Evolutionary conservation across 2,797 vertebrate species (phyloP).

Genomic region (Helostoma temminkii): DNA sequence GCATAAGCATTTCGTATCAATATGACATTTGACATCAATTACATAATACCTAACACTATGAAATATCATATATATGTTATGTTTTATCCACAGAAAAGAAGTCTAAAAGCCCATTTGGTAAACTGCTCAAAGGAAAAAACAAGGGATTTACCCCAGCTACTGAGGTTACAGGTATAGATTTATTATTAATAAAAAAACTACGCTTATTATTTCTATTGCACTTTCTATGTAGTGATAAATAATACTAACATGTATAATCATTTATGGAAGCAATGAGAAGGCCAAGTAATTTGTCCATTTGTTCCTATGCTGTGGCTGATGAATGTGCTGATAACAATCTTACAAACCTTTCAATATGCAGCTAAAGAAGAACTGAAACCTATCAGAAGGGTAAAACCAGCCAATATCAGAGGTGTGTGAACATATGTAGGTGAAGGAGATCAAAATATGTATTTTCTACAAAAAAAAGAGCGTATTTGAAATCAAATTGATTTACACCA

Average conservation of each 20-base stretch:
- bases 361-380: constrained; percentile 49
- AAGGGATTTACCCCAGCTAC: constrained; percentile 50
- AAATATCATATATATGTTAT: not conserved
- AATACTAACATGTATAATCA: not conserved
- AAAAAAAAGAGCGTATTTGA: not conserved
- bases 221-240: not conserved
- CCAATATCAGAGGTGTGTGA: constrained; percentile 58
- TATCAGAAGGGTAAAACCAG: constrained; percentile 36
- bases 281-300: not conserved
- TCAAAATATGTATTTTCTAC: not conserved
- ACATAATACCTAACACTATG: not conserved
- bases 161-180: constrained; percentile 53
- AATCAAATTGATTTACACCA: not conserved
- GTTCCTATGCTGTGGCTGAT: not conserved
- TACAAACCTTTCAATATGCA: constrained; percentile 10
- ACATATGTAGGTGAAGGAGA: not conserved
- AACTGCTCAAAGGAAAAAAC: constrained; percentile 67
- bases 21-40: not conserved
- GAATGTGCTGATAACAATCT: constrained; percentile 5
- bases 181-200: not conserved
- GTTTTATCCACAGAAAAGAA: constrained; percentile 55
- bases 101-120: constrained; percentile 53
- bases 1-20: not conserved
- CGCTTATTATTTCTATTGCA: not conserved
- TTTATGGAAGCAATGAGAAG: not conserved